A percentile compares a stretch with the other conserved stretches of the same genome.
phyloP scores from a whole-genome alignment of 2,797 vertebrate species.

The Lophius americanus region DNA sequence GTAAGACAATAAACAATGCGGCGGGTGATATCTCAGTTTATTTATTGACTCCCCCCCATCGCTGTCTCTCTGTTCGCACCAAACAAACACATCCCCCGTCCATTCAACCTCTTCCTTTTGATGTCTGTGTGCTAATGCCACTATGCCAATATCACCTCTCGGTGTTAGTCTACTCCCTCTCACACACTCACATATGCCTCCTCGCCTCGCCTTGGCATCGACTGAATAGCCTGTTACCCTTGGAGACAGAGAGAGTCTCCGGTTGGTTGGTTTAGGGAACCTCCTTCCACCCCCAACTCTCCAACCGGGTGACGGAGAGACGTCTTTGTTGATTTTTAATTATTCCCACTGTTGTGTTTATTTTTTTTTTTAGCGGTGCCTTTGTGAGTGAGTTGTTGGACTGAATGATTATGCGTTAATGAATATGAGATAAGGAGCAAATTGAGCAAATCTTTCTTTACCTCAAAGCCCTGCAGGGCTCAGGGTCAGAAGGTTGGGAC shows the following conservation, averaged over 20 bases:
- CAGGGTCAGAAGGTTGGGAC: neutral
- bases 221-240: constrained; percentile 54
- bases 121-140: constrained; percentile 23
- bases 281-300: constrained; percentile 23
- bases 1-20: neutral
- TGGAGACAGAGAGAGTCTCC: constrained; percentile 42
- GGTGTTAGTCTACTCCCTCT: constrained; percentile 10
- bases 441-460: neutral
- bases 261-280: constrained; percentile 47
- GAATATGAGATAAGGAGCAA: neutral
- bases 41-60: constrained; percentile 3
- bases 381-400: neutral
- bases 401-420: too few relatives aligned
- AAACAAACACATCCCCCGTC: constrained; percentile 21
- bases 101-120: constrained; percentile 22
- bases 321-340: constrained; percentile 23
- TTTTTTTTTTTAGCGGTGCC: neutral
- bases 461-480: neutral
- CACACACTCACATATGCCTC: constrained; percentile 22
- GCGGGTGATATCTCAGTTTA: constrained; percentile 9
- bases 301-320: constrained; percentile 22
- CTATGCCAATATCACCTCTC: constrained; percentile 34
- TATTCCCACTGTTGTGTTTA: neutral
- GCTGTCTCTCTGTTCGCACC: constrained; percentile 11
- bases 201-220: constrained; percentile 42